Evolutionary conservation across 2,113 vertebrate genomes (phyloP).

Genomic region (Cettia cetti): DNA sequence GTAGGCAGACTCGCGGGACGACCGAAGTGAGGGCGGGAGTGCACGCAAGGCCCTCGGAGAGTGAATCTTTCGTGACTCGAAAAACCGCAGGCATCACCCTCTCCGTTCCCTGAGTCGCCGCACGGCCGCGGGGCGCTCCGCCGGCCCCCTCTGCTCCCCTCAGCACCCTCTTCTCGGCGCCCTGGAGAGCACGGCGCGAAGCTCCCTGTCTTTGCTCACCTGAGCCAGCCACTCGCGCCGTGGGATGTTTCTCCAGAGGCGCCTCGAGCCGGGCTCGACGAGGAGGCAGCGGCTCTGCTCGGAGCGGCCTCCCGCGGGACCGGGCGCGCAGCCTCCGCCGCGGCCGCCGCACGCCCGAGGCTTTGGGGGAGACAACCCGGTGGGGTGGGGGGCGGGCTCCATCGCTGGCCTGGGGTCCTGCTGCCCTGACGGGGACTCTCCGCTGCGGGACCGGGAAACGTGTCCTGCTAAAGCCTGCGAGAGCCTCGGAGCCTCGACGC

Average conservation of each 20-base stretch:
- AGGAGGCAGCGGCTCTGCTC: too few species aligned
- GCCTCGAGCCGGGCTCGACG: not conserved
- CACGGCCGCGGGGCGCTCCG: too few species aligned
- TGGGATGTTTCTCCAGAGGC: not conserved
- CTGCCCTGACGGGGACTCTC: rapidly evolving
- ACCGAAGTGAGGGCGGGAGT: not conserved
- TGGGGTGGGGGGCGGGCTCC: not conserved
- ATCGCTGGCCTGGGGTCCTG: not conserved
- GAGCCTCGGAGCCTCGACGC: not conserved
- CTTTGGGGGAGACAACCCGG: too few species aligned
- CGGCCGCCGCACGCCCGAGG: not conserved
- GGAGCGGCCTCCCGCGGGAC: not conserved
- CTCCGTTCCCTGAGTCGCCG: rapidly evolving
- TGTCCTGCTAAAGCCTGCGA: not conserved
- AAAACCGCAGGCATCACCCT: rapidly evolving
- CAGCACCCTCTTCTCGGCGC: not conserved
- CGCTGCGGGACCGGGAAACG: not conserved
- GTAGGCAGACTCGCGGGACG: not conserved
- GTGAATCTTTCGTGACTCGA: not conserved
- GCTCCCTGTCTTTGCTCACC: not conserved
- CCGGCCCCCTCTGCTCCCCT: not conserved
- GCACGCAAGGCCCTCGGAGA: not conserved
- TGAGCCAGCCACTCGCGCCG: not conserved
- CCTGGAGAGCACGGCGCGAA: not conserved
- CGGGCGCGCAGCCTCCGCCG: not conserved